phyloP scores from a whole-genome alignment of 1,140 invertebrate species.

The Caenorhabditis elegans region WBcel235 BX284605.5:13708001-13708500 shows the following conservation, averaged over 20 bases:
- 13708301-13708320: conserved; percentile 36
- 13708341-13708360: conserved; percentile 24
- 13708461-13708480: conserved; percentile 33
- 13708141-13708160: conserved; percentile 19
- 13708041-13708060: background rate
- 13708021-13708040: background rate
- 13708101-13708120: background rate
- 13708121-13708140: conserved; percentile 5
- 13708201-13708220: conserved; percentile 1
- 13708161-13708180: background rate
- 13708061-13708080: conserved; percentile 9
- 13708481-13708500: conserved; percentile 28
- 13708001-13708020: conserved; percentile 9
- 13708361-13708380: conserved; percentile 33
- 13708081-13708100: conserved; percentile 17
- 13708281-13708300: conserved; percentile 41
- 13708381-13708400: conserved; percentile 44
- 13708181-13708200: conserved; percentile 8
- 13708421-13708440: background rate
- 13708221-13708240: background rate
- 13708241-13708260: background rate
- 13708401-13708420: background rate
- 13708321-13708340: conserved; percentile 40
- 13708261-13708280: conserved; percentile 33
- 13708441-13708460: conserved; percentile 41